Evolutionary conservation across 2,888 invertebrate genomes (phyloP), one percentile per base, ranked within the genome.

Genomic region (Celastrina argiolus): DNA sequence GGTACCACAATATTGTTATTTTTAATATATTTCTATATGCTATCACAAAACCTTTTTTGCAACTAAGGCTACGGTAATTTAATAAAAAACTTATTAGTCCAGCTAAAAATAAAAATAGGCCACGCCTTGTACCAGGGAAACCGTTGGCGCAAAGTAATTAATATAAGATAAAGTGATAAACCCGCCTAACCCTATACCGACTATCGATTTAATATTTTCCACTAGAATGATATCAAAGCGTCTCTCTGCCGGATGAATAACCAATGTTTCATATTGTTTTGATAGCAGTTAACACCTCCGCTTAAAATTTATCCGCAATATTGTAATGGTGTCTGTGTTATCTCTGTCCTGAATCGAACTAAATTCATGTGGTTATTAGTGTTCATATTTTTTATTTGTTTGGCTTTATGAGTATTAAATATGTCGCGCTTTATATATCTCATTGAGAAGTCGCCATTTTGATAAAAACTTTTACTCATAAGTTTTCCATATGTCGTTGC

Each of bases 231-330:
- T 70, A 73, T 71, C 71, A 66, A 45, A 63, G 67, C 66, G 71
- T 71, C 67, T 70, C 67, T 69, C 70, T 69, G 64, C 69, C 74
- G 75, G 73, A 71, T 69, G 71, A 66, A 70, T 70, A 70, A 69
- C 70, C 74, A 71, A 69, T 70, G 70, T 71, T 72, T 70, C 70
- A 70, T 68, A 65, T 67, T 70, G 67, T 58, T 67, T 63, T 69
- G 66, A 66, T 67, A 58, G 64, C 66, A 67, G 65, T 69, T 66
- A 39, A 67, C 68, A 69, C 68, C 65, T 67, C 67, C 65, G 67
- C 63, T 67, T 63, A 65, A 67, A 66, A 68, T 71, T 68, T 67
- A 67, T 67, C 68, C 64, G 64, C 61, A 56, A 63, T 64, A 68
- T 69, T 18, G 39, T 39, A 18, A 61, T 36, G 14, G 31, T 28